Evolutionary conservation across 2,113 vertebrate genomes (phyloP).

Genomic region (Sapajus apella): DNA sequence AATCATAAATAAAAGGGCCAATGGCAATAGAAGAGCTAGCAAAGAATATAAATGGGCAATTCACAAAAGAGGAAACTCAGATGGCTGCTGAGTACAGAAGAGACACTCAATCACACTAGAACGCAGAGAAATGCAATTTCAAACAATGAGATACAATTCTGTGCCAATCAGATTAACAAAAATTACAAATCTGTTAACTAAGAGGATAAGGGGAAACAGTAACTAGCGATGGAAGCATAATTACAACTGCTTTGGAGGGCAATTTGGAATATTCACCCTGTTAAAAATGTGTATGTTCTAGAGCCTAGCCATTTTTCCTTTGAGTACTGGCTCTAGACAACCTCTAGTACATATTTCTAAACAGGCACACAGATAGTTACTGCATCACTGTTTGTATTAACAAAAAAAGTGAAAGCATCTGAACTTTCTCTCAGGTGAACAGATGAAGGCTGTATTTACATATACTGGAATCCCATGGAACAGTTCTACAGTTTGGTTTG

Average conservation of each 20-base stretch:
- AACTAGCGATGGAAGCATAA: background rate
- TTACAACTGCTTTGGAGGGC: background rate
- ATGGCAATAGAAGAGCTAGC: background rate
- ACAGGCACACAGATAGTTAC: background rate
- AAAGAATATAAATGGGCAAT: background rate
- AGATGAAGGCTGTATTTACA: background rate
- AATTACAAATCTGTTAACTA: background rate
- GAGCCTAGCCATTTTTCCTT: background rate
- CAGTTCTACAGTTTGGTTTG: no score
- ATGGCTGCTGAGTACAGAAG: background rate
- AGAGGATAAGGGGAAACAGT: background rate
- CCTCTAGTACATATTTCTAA: background rate
- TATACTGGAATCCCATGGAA: no score
- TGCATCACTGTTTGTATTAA: background rate
- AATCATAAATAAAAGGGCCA: constrained; percentile 34
- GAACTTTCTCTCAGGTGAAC: background rate
- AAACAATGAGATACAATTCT: background rate
- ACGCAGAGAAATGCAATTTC: background rate
- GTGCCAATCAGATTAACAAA: background rate
- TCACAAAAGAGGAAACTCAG: background rate
- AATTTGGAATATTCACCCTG: background rate
- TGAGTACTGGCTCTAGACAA: background rate
- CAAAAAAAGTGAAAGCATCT: background rate
- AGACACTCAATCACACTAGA: background rate
- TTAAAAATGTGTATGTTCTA: background rate